phyloP scores from a whole-genome alignment of 2,797 vertebrate species.

The Hippocampus kuda region DNA sequence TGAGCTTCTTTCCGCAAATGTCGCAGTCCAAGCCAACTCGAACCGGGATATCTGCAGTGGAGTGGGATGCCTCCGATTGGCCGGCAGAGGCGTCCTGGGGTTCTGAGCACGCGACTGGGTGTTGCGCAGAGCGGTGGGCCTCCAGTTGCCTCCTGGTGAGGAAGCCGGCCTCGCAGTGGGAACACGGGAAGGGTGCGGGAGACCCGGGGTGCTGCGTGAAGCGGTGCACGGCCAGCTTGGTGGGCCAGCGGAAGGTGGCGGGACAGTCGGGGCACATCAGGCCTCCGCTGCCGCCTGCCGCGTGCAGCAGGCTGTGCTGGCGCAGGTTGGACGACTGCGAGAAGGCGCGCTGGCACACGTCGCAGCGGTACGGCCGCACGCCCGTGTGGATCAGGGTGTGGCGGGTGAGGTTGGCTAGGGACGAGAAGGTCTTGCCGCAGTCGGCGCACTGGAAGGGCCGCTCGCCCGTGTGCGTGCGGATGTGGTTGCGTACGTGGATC shows the following conservation, averaged over 20 bases:
- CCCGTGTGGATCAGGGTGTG: slow-evolving; percentile 86
- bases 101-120: slow-evolving; percentile 33
- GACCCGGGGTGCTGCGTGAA: slow-evolving; percentile 66
- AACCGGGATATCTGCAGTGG: slow-evolving; percentile 8
- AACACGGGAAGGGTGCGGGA: slow-evolving; percentile 68
- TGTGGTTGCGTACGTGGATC: slow-evolving; percentile 80
- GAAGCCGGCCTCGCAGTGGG: slow-evolving; percentile 66
- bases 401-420: slow-evolving; percentile 78
- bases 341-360: slow-evolving; percentile 79
- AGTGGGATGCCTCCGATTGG: slow-evolving; percentile 33
- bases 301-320: slow-evolving; percentile 80
- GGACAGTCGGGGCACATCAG: slow-evolving; percentile 70
- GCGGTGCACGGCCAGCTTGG: slow-evolving; percentile 68
- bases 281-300: slow-evolving; percentile 15
- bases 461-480: slow-evolving; percentile 83
- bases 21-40: slow-evolving; percentile 62
- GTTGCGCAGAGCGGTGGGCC: slow-evolving; percentile 60
- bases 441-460: slow-evolving; percentile 80
- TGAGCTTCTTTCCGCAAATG: slow-evolving; percentile 73
- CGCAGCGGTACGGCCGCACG: slow-evolving; percentile 77
- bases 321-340: slow-evolving; percentile 85
- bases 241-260: slow-evolving; percentile 63
- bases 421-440: slow-evolving; percentile 82
- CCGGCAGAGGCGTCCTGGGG: too few species aligned
- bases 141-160: slow-evolving; percentile 63